Evolutionary conservation across 1,140 invertebrate genomes (phyloP).

Genomic region (Paracyclopina nana): DNA sequence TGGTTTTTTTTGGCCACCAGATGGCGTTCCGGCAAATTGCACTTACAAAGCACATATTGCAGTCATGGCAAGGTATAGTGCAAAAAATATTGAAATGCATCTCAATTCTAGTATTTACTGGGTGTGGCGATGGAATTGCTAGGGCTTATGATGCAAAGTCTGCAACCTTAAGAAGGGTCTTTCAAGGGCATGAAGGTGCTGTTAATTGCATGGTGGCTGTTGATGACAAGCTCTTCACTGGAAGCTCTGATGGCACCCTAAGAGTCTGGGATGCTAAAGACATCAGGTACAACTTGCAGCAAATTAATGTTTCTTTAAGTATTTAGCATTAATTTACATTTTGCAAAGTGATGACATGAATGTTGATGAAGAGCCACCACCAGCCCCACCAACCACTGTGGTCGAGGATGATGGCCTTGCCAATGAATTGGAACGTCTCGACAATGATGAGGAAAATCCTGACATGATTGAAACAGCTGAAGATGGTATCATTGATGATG

Average conservation of each 20-base stretch:
- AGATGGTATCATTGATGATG: neutral
- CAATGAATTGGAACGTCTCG: neutral
- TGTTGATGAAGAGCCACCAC: neutral
- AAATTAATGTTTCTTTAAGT: neutral
- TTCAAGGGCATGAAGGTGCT: conserved; percentile 27
- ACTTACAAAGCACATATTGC: neutral
- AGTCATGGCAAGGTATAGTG: too few relatives aligned
- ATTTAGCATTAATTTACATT: neutral
- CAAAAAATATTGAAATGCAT: too few relatives aligned
- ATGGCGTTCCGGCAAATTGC: neutral
- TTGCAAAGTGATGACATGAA: neutral
- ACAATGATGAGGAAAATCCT: too few relatives aligned
- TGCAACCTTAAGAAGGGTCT: conserved; percentile 27
- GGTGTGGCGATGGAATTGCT: conserved; percentile 27
- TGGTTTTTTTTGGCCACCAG: too few relatives aligned
- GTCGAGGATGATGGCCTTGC: neutral
- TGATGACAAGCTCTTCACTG: conserved; percentile 27
- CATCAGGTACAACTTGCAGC: neutral
- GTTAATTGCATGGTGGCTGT: conserved; percentile 28
- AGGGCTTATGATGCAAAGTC: conserved; percentile 33
- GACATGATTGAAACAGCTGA: neutral
- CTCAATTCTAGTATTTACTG: conserved; percentile 30
- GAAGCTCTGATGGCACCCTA: conserved; percentile 27
- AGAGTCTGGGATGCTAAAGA: conserved; percentile 18
- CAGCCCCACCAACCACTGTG: neutral